Conservation (phyloP, 2,888 invertebrate species). For the Rhorus exstirpatorius region DNA sequence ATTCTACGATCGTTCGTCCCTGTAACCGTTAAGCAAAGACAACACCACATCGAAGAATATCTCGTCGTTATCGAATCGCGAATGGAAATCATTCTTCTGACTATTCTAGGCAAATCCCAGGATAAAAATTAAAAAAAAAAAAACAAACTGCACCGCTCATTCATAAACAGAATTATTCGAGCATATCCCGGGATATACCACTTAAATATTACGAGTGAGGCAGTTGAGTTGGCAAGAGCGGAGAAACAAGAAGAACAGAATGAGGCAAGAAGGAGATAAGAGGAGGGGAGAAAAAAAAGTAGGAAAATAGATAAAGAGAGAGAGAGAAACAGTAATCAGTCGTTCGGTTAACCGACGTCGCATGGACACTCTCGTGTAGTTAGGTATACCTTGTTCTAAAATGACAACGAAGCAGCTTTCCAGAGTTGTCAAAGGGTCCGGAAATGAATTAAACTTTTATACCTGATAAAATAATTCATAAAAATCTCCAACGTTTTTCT, state of each 20-base stretch:
- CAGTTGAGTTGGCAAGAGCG: constrained; percentile 85
- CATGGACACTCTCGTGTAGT: constrained; percentile 34
- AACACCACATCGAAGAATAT: constrained; percentile 24
- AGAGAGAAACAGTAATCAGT: constrained; percentile 79
- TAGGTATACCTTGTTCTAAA: constrained; percentile 30
- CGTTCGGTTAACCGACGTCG: constrained; percentile 77
- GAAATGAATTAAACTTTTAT: neutral
- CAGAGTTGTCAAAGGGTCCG: neutral
- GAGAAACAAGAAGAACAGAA: constrained; percentile 60
- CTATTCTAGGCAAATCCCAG: constrained; percentile 60
- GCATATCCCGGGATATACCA: constrained; percentile 62
- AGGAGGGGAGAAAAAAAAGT: constrained; percentile 12
- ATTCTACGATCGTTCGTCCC: constrained; percentile 33
- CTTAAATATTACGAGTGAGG: constrained; percentile 84
- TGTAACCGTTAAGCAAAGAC: constrained; percentile 48
- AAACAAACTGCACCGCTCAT: constrained; percentile 42
- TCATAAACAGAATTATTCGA: constrained; percentile 42
- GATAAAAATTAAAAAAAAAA: constrained; percentile 1
- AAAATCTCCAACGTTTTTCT: neutral
- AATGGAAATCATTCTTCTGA: constrained; percentile 55
- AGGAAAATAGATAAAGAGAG: constrained; percentile 13
- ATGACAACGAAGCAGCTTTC: neutral
- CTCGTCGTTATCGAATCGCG: constrained; percentile 30
- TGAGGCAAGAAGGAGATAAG: constrained; percentile 42
- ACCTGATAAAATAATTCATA: neutral